A percentile compares a stretch with the other conserved stretches of the same genome.
Conservation (phyloP, 2,797 vertebrate species). For the Eulemur coronatus region DNA sequence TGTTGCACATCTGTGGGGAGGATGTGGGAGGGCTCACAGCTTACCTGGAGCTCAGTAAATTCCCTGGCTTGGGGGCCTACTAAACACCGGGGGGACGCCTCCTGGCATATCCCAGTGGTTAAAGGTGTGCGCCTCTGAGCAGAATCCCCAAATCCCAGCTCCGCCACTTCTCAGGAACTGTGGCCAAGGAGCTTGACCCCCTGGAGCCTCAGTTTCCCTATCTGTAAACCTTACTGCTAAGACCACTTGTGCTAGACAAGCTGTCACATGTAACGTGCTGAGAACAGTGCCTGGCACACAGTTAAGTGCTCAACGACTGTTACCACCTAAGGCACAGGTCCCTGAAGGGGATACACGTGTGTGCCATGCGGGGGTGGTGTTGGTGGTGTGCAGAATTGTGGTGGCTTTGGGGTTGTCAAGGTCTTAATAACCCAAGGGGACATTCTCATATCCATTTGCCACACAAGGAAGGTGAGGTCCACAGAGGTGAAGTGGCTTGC, state of each 20-base stretch:
- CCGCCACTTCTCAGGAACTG: neutral
- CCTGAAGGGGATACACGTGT: neutral
- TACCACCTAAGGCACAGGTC: neutral
- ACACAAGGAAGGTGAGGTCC: neutral
- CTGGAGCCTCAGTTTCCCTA: neutral
- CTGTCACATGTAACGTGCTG: neutral
- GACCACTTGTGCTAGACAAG: neutral
- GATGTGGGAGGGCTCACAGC: neutral
- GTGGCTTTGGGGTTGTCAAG: neutral
- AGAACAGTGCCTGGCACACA: neutral
- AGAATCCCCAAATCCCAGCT: neutral
- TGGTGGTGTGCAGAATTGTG: too few species aligned
- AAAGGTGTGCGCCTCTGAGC: neutral
- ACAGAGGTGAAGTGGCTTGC: neutral
- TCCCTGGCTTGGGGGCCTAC: neutral
- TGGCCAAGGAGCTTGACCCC: neutral
- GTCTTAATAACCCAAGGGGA: neutral
- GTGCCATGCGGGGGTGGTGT: neutral
- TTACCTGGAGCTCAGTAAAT: neutral
- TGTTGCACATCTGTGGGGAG: conserved; percentile 94
- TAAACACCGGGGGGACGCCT: neutral
- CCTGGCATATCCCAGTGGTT: neutral
- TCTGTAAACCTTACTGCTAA: neutral
- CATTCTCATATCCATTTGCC: neutral
- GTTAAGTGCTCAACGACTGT: neutral